Evolutionary conservation across 2,888 invertebrate genomes (phyloP).

Genomic region (Labia minor): DNA sequence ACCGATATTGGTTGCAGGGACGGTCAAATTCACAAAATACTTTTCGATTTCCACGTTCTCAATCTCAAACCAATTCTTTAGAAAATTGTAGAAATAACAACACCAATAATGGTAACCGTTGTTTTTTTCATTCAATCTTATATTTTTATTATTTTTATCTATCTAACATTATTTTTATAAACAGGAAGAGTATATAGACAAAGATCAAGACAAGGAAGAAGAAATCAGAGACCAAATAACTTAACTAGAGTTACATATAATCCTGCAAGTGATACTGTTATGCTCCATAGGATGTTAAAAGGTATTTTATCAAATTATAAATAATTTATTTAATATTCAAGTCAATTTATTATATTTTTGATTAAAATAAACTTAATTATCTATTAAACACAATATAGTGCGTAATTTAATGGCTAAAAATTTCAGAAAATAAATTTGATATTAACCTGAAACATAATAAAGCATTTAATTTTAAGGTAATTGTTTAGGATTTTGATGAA

Average conservation of each 20-base stretch:
- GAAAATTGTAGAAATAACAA: not conserved
- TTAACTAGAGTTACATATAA: not conserved
- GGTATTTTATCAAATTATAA: not conserved
- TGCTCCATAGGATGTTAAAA: not conserved
- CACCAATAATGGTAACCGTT: no score
- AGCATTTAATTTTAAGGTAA: no score
- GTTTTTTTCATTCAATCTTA: no score
- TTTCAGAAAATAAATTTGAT: no score
- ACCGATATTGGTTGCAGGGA: slow-evolving; percentile 40
- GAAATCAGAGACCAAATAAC: not conserved
- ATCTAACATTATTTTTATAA: no score
- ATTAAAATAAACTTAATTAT: no score
- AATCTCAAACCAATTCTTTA: not conserved
- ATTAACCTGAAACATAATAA: no score
- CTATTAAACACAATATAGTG: no score
- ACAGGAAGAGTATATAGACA: not conserved
- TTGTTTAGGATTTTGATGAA: no score
- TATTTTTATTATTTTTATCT: no score
- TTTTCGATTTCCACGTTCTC: not conserved
- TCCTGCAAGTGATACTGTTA: not conserved
- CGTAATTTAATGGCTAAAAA: no score
- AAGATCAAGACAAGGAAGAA: not conserved
- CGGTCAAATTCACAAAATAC: slow-evolving; percentile 29
- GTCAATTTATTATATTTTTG: no score
- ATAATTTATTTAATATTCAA: not conserved